Base-by-base conservation (phyloP, 2,113 vertebrate genomes). In the Scopus umbretta region DNA sequence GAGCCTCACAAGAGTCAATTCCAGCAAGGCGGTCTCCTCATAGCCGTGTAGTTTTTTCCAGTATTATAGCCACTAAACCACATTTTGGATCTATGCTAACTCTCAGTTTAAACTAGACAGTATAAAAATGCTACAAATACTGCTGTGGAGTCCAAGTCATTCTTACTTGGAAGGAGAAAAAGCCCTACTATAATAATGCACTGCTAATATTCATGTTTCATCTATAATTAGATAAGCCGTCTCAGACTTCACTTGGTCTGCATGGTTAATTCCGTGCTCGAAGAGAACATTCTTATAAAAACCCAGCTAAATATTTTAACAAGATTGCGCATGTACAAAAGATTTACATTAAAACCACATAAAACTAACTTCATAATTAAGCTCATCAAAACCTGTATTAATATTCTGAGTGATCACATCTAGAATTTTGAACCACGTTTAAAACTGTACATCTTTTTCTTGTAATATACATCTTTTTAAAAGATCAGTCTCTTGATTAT, bases 271-370 rank as follows among this genome's bases (percentile, higher is more conserved):
- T 95, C 90, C 23, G 78, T 86, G 80, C 78, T 86, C 58, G n/a
- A 96, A 88, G 50, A 97, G 86, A 98, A 97, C 56, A 16, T 89
- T 84, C 95, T 92, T 66, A 88, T 97, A 96, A 97, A 97, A 96
- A 70, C 91, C 90, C 88, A 97, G 96, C 96, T 96, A 97, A 96
- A 88, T 94, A 96, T 74, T 93, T 96, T 87, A 96, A 96, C 71
- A 97, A 96, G 94, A 97, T 96, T 94, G 93, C 97, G 93, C 97
- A 98, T 98, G 95, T 98, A 98, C 97, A 98, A 97, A 98, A 98
- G 98, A 98, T 98, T 98, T 97, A 98, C 97, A 98, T 97, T 98
- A 98, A 98, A 98, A 98, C 96, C 96, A 98, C 92, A 95, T 96
- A 94, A 97, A 98, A 97, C 87, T 94, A 90, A 94, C 89, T 89